phyloP scores from a whole-genome alignment of 1,140 invertebrate genomes.

The Patella vulgata region DNA sequence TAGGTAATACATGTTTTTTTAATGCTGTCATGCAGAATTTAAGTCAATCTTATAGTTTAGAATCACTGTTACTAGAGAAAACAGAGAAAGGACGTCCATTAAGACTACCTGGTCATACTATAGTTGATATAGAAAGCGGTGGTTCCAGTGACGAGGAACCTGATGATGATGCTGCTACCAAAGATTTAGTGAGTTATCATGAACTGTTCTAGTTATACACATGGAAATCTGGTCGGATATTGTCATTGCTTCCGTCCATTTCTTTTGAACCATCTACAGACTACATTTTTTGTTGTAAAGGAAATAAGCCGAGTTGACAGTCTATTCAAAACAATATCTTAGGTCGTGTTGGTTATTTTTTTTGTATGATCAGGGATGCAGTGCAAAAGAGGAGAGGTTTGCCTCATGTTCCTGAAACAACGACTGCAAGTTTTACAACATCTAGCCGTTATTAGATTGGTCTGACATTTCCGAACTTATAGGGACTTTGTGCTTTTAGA shows the following conservation, averaged over 20 bases:
- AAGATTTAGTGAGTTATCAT: constrained; percentile 31
- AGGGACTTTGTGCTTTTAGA: too few relatives aligned
- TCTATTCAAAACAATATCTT: constrained; percentile 1
- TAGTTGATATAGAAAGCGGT: constrained; percentile 32
- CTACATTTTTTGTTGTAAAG: neutral
- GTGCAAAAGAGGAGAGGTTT: too few relatives aligned
- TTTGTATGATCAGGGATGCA: too few relatives aligned
- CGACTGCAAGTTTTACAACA: too few relatives aligned
- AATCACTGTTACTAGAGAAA: constrained; percentile 74
- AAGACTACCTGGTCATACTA: constrained; percentile 28
- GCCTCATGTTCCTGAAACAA: too few relatives aligned
- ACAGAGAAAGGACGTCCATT: constrained; percentile 72
- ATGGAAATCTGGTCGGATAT: neutral
- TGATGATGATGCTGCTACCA: constrained; percentile 35
- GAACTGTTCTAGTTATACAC: neutral
- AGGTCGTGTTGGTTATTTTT: too few relatives aligned
- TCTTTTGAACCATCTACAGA: neutral
- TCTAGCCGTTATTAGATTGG: too few relatives aligned
- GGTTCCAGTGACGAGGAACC: constrained; percentile 40
- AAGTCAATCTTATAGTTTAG: constrained; percentile 84
- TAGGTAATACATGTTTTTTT: constrained; percentile 97
- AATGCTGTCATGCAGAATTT: constrained; percentile 92
- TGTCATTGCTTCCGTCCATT: too few relatives aligned
- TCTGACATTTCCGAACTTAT: too few relatives aligned
- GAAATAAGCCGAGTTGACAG: neutral